Percentiles rank a stretch among this genome's conserved stretches.
Evolutionary conservation across 1,140 invertebrate species (phyloP).

Genomic region (Leucophenga varia): DNA sequence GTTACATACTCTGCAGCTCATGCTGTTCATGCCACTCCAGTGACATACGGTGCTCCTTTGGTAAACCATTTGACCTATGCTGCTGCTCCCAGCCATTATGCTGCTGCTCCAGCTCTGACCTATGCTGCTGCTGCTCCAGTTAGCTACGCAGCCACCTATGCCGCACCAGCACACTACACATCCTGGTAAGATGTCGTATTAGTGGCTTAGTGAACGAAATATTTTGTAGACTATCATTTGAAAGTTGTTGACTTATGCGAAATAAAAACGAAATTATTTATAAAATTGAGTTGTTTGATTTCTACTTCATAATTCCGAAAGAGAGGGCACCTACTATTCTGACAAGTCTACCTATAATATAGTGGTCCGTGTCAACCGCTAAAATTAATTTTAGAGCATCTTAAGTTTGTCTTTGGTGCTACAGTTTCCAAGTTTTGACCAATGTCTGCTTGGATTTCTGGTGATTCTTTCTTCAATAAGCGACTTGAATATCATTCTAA

Average conservation of each 20-base stretch:
- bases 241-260: constrained; percentile 25
- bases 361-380: too few relatives aligned
- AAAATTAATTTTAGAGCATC: too few relatives aligned
- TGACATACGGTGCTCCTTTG: constrained; percentile 24
- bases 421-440: too few relatives aligned
- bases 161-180: constrained; percentile 11
- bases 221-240: constrained; percentile 19
- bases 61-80: constrained; percentile 20
- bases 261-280: constrained; percentile 14
- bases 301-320: too few relatives aligned
- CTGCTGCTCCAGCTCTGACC: constrained; percentile 27
- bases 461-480: too few relatives aligned
- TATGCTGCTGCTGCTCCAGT: constrained; percentile 19
- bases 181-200: constrained; percentile 44
- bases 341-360: too few relatives aligned
- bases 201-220: constrained; percentile 46
- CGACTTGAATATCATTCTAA: too few relatives aligned
- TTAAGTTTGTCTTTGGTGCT: too few relatives aligned
- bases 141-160: constrained; percentile 6
- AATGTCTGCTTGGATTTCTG: too few relatives aligned
- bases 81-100: constrained; percentile 1
- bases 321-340: too few relatives aligned
- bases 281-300: constrained; percentile 5
- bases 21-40: constrained; percentile 22
- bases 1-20: constrained; percentile 22